Base-by-base conservation (phyloP, 2,888 invertebrate genomes). In the Spodoptera exigua region DNA sequence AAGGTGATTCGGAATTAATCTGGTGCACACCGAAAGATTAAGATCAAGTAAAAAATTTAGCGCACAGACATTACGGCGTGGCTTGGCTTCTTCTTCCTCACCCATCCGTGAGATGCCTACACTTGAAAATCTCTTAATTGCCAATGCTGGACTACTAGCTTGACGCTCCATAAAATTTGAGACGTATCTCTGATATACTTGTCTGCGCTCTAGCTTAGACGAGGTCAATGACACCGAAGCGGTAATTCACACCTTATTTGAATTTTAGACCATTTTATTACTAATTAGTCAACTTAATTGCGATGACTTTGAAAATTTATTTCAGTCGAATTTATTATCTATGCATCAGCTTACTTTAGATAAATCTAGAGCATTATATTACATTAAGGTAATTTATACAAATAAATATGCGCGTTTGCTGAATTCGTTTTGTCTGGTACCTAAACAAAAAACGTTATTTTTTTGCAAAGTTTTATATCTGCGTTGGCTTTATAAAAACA, bases 91-190 rank as follows among this genome's bases (percentile, higher is more conserved):
- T 74, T 76, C 27, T 27, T 78, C 67, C 75, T 76, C 85, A 86
- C 61, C 86, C 87, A 89, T 88, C 89, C 90, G 86, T 89, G 88
- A 75, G 75, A 82, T 80, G 82, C 74, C 80, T 54, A 79, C 82
- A 83, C 83, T 86, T 86, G 84, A 83, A 89, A 86, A 86, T 84
- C 79, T 89, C 82, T 89, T 93, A 91, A 92, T 92, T 92, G 84
- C 85, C 73, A 68, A 76, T 74, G 76, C 77, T 57, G 48, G 61
- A 10, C 44, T 71, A 74, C 74, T 78, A 79, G 81, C 90, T 92
- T 90, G 89, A 89, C 91, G 93, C 86, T 90, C 89, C 90, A 92
- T 93, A 92, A 93, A 92, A 87, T 89, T 89, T 88, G 69, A 88
- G 83, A 87, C 84, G 84, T 86, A 86, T 81, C 83, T 84, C 86